Base-by-base conservation (phyloP, 2,113 vertebrate species). In the Fregata magnificens region DNA sequence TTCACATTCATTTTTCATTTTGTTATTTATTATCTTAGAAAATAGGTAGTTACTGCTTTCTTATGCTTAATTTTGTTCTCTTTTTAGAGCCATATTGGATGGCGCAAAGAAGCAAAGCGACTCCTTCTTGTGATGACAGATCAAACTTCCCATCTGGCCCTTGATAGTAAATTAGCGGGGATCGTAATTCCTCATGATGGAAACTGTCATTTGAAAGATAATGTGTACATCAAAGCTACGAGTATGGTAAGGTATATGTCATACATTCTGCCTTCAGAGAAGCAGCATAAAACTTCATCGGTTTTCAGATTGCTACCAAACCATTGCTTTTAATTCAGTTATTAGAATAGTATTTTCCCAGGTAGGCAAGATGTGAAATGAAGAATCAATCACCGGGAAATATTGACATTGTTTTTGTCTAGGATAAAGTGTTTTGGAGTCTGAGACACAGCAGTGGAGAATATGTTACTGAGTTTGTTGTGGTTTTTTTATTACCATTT, bases 81-180 rank as follows among this genome's bases (percentile, higher is more conserved):
- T 71, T 70, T 94, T 83, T 94, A 99, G 99, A 98, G 95, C 94
- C 98, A 99, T 26, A 99, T 99, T 92, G 99, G 99, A 67, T 99
- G 99, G 99, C 97, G 99, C 45, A 98, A 99, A 40, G 99, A 99
- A 97, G 99, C 99, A 58, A 99, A 99, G 84, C 98, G 98, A 74
- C 98, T 99, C 62, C 98, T 99, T 91, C 98, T 99, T 76, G 98
- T 99, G 93, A 99, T 99, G 99, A 99, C 99, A 7, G 99, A 99
- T 97, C 99, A 99, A 97, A 99, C 99, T 11, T 99, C 99, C 92
- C 99, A 99, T 96, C 98, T 99, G 67, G 99, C 99, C 29, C 98
- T 99, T 90, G 99, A 99, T 49, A 99, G 99, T 97, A 99, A 99
- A 97, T 96, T 99, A 97, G 99, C 99, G 2, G 99, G 99, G 71